Evolutionary conservation across 2,888 invertebrate genomes (phyloP).

Genomic region (Gnatocerus cornutus): DNA sequence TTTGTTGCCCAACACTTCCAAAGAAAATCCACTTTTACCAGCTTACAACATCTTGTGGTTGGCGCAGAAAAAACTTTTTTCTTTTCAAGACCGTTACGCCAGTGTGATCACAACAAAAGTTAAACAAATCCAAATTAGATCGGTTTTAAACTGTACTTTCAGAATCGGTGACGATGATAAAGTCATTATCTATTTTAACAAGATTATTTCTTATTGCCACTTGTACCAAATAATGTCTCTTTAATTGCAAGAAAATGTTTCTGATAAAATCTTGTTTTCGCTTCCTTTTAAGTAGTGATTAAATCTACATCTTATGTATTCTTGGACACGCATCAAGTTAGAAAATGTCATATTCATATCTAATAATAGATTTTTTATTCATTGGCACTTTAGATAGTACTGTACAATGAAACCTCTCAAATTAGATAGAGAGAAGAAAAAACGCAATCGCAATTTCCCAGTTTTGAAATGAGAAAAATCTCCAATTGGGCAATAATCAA

Average conservation of each 20-base stretch:
- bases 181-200: too few species aligned
- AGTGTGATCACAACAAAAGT: slow-evolving; percentile 8
- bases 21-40: slow-evolving; percentile 30
- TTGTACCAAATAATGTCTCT: not conserved
- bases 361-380: too few species aligned
- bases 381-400: too few species aligned
- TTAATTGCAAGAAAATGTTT: slow-evolving; percentile 25
- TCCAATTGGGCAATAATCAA: too few species aligned
- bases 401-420: too few species aligned
- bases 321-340: not conserved
- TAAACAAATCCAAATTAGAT: slow-evolving; percentile 15
- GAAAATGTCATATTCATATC: not conserved
- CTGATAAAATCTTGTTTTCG: slow-evolving; percentile 20
- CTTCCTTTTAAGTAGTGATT: not conserved
- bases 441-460: too few species aligned
- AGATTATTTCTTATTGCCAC: too few species aligned
- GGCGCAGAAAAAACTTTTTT: slow-evolving; percentile 11
- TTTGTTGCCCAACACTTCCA: slow-evolving; percentile 16
- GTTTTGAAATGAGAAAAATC: too few species aligned
- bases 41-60: slow-evolving; percentile 41
- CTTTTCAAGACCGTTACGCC: slow-evolving; percentile 31
- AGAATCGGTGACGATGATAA: not conserved
- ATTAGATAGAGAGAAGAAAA: too few species aligned
- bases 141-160: not conserved
- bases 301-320: not conserved